phyloP scores from a whole-genome alignment of 1,140 invertebrate genomes.

The Temnothorax nylanderi region DNA sequence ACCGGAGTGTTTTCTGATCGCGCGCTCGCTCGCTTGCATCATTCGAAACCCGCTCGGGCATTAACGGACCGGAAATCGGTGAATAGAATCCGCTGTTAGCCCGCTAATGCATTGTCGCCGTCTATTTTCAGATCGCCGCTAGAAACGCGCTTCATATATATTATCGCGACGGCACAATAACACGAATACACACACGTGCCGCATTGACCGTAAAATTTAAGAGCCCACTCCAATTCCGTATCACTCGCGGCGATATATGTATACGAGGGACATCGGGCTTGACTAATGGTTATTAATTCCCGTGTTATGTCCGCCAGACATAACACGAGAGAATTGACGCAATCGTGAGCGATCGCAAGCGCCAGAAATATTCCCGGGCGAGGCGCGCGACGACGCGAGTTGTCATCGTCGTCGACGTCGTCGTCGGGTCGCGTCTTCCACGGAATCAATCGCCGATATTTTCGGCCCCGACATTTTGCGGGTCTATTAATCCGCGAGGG shows the following conservation, averaged over 20 bases:
- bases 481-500: neutral
- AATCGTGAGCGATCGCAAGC: slow-evolving; percentile 38
- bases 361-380: slow-evolving; percentile 44
- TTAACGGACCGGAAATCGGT: slow-evolving; percentile 32
- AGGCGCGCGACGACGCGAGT: neutral
- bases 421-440: neutral
- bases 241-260: slow-evolving; percentile 41
- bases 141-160: slow-evolving; percentile 19
- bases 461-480: neutral
- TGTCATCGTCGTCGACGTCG: neutral
- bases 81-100: slow-evolving; percentile 34
- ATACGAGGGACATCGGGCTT: slow-evolving; percentile 40
- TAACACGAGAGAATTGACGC: slow-evolving; percentile 19
- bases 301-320: slow-evolving; percentile 48
- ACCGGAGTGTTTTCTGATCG: neutral
- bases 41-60: neutral
- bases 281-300: slow-evolving; percentile 61
- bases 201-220: slow-evolving; percentile 47
- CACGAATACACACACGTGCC: neutral
- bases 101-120: slow-evolving; percentile 38
- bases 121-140: slow-evolving; percentile 34
- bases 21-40: neutral
- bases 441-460: slow-evolving; percentile 5
- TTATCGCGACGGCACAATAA: slow-evolving; percentile 25
- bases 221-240: slow-evolving; percentile 39